These are phyloP conservation scores for Trematomus bernacchii DNA, from an alignment of 2,797 vertebrate genomes.

Conservation along the genomic window DNA sequence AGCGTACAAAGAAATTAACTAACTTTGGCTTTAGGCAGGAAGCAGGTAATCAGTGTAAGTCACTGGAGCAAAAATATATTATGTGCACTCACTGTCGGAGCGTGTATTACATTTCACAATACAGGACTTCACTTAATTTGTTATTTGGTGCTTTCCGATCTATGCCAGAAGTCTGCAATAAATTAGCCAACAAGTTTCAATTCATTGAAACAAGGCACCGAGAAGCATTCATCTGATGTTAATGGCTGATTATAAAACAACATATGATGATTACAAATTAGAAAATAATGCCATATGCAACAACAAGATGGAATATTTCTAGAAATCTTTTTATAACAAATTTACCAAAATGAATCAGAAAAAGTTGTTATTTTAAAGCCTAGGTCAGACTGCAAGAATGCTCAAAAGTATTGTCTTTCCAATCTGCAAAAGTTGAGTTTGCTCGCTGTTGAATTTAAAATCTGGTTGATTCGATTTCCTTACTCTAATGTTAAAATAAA, in stretches of 20 bases:
- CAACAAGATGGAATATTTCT: constrained; percentile 1
- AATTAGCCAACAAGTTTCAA: constrained; percentile 26
- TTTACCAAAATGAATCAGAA: constrained; percentile 3
- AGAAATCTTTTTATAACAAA: not conserved
- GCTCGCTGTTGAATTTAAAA: not conserved
- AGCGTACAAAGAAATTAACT: not conserved
- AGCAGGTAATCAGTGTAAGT: constrained; percentile 48
- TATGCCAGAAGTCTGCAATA: constrained; percentile 1
- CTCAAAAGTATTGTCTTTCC: not conserved
- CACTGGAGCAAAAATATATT: constrained; percentile 48
- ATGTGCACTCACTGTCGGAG: constrained; percentile 34
- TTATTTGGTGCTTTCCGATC: constrained; percentile 20
- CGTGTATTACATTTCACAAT: constrained; percentile 32
- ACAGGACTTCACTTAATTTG: constrained; percentile 31
- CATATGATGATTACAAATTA: not conserved
- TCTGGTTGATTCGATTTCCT: no score
- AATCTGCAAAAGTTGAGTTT: not conserved
- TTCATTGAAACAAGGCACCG: constrained; percentile 43
- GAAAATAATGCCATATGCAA: not conserved
- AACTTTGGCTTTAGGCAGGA: constrained; percentile 37
- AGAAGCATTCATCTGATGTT: constrained; percentile 34
- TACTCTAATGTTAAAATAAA: no score
- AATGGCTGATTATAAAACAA: constrained; percentile 15
- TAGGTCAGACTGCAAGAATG: constrained; percentile 44
- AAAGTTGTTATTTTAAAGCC: constrained; percentile 41